Evolutionary conservation across 2,113 vertebrate genomes (phyloP).

Genomic region (Gymnobelideus leadbeateri): DNA sequence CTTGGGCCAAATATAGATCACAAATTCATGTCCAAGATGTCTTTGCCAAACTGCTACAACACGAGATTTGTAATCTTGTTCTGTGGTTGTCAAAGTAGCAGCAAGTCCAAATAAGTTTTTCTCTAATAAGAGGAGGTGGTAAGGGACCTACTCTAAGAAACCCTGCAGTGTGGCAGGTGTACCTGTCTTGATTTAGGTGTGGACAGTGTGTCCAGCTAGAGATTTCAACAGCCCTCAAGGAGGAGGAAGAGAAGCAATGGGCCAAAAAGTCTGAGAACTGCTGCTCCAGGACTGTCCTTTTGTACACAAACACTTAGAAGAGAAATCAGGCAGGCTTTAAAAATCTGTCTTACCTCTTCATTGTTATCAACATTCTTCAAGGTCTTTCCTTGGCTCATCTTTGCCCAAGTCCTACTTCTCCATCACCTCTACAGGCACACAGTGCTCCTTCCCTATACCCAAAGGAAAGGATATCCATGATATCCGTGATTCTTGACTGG

Average conservation of each 20-base stretch:
- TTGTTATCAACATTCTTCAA: conserved; percentile 37
- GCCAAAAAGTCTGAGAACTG: neutral
- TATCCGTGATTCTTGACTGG: neutral
- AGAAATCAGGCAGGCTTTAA: neutral
- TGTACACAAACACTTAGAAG: neutral
- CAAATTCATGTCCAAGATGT: neutral
- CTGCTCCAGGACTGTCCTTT: rapidly evolving
- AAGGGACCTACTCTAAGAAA: neutral
- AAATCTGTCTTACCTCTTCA: neutral
- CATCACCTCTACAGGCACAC: conserved; percentile 17
- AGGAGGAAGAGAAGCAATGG: neutral
- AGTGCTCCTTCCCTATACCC: conserved; percentile 38
- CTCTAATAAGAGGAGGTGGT: neutral
- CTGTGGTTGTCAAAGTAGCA: neutral
- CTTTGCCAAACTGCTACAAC: conserved; percentile 1
- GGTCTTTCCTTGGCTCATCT: conserved; percentile 18
- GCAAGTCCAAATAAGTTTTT: conserved; percentile 3
- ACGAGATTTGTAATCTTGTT: neutral
- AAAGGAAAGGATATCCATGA: conserved; percentile 35
- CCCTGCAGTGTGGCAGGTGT: neutral
- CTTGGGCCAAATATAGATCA: neutral
- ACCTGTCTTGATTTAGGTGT: neutral
- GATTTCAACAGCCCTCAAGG: neutral
- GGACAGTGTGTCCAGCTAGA: too few relatives aligned
- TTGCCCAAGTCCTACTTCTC: conserved; percentile 23